Percentiles rank a stretch among this genome's conserved stretches.
These are phyloP conservation scores for Philypnodon macrostomus DNA, from an alignment of 2,797 vertebrate genomes.

Conservation along the genomic window DNA sequence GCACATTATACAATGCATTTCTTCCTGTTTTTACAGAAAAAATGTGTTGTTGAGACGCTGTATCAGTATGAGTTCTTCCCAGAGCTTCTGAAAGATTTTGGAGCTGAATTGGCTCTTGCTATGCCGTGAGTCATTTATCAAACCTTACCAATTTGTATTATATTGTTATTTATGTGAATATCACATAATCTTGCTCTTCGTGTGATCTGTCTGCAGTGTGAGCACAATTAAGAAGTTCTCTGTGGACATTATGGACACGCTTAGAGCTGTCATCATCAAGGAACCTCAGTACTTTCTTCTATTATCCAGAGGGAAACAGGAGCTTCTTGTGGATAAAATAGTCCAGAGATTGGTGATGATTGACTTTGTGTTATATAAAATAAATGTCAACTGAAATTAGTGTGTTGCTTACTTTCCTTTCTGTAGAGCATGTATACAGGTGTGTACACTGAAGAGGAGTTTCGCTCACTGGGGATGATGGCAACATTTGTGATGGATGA, in stretches of 20 bases:
- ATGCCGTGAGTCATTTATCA: constrained; percentile 71
- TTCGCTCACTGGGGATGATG: constrained; percentile 74
- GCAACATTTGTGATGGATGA: constrained; percentile 75
- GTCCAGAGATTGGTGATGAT: constrained; percentile 75
- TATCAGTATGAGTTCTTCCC: constrained; percentile 70
- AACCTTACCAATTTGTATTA: not conserved
- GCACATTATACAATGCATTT: no score
- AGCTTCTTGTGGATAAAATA: constrained; percentile 78
- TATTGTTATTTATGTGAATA: no score
- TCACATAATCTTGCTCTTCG: no score
- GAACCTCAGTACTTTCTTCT: constrained; percentile 69
- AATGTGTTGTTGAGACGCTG: constrained; percentile 69
- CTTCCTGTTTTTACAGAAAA: constrained; percentile 70
- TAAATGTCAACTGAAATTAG: not conserved
- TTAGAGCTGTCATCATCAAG: constrained; percentile 65
- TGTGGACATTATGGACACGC: constrained; percentile 60
- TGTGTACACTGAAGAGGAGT: constrained; percentile 71
- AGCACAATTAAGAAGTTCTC: constrained; percentile 76
- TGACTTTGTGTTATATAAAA: no score
- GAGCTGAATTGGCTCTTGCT: constrained; percentile 72
- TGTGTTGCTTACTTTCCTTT: not conserved
- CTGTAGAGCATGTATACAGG: constrained; percentile 72
- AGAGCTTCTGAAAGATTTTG: constrained; percentile 68
- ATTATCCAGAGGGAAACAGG: constrained; percentile 68
- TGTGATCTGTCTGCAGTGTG: constrained; percentile 56